These are phyloP conservation scores for Phthorimaea operculella DNA, from an alignment of 1,140 invertebrate species.

Conservation along the genomic window DNA sequence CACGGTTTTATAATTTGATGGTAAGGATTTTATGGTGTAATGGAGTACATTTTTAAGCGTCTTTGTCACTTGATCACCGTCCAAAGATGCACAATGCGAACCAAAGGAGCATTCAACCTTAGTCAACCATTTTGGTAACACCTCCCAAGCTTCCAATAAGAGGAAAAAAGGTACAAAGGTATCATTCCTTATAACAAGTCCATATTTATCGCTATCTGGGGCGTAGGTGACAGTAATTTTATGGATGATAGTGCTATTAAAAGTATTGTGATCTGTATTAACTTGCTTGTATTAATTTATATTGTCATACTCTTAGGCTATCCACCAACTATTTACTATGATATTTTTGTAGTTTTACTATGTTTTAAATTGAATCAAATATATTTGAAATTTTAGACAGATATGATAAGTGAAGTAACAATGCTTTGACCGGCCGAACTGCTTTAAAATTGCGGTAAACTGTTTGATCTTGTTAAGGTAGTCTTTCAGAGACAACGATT, in stretches of 20 bases:
- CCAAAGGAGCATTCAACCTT: slow-evolving; percentile 35
- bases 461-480: neutral
- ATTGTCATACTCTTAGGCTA: too few relatives aligned
- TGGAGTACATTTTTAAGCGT: slow-evolving; percentile 54
- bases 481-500: neutral
- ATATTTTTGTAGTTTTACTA: too few relatives aligned
- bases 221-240: too few relatives aligned
- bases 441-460: neutral
- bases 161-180: neutral
- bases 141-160: slow-evolving; percentile 7
- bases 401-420: neutral
- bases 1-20: neutral
- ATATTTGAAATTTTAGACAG: too few relatives aligned
- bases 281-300: neutral
- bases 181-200: neutral
- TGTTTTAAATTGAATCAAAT: too few relatives aligned
- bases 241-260: neutral
- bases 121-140: slow-evolving; percentile 34
- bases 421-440: neutral
- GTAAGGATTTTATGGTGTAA: slow-evolving; percentile 28
- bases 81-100: slow-evolving; percentile 41
- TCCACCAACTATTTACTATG: too few relatives aligned
- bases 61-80: slow-evolving; percentile 55
- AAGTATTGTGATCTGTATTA: neutral
- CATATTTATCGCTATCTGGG: too few relatives aligned